Percentiles rank a stretch among this genome's conserved stretches.
Conservation (phyloP, 2,797 vertebrate species). For the Podarcis siculus region DNA sequence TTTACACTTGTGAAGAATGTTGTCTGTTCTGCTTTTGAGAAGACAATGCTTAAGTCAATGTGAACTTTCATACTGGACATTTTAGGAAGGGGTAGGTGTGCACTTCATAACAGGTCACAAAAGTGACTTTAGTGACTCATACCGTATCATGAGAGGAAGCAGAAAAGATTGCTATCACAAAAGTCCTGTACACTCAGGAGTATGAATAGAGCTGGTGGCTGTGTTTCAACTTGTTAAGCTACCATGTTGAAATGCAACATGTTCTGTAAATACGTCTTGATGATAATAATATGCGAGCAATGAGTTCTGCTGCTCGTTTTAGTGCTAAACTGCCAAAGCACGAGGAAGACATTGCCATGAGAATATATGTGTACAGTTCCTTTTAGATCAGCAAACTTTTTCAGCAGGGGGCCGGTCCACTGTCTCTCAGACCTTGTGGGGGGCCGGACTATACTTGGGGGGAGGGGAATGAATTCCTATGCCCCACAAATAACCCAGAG, state of each 20-base stretch:
- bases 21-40: neutral
- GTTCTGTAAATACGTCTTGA: neutral
- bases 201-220: neutral
- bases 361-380: neutral
- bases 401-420: no score
- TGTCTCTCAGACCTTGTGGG: no score
- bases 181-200: neutral
- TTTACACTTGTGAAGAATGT: neutral
- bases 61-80: neutral
- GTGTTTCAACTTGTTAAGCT: constrained; percentile 5
- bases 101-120: neutral
- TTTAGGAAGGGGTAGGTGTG: neutral
- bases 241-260: neutral
- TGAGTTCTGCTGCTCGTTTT: neutral
- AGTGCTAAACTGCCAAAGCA: neutral
- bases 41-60: neutral
- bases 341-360: neutral
- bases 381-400: neutral
- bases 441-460: no score
- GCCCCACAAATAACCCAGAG: no score
- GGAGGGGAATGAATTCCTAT: no score
- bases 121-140: constrained; percentile 4
- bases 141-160: neutral
- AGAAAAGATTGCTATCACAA: neutral
- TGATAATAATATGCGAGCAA: neutral